Conservation (phyloP, 2,888 invertebrate genomes). For the Drosophila testacea region DNA sequence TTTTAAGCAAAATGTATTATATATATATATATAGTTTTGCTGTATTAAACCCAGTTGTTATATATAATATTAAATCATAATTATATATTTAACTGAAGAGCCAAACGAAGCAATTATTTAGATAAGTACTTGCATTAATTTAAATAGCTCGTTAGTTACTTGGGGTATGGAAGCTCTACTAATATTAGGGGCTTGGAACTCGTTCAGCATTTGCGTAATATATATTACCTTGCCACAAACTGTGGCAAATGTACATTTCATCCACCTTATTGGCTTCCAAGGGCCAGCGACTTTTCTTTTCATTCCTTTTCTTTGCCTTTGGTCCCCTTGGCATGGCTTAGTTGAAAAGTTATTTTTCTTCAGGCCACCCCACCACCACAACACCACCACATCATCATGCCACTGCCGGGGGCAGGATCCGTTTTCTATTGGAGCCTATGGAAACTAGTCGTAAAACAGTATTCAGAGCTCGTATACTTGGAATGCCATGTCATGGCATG, state of each 20-base stretch:
- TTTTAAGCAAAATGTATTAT: too few relatives aligned
- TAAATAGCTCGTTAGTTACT: conserved; percentile 5
- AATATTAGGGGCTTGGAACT: conserved; percentile 8
- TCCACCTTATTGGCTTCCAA: conserved; percentile 53
- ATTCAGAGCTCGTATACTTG: conserved; percentile 40
- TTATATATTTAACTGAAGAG: background rate
- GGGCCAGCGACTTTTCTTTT: conserved; percentile 2
- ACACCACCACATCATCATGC: background rate
- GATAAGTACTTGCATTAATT: conserved; percentile 13
- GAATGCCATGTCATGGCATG: conserved; percentile 38
- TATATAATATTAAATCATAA: too few relatives aligned
- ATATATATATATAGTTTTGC: too few relatives aligned
- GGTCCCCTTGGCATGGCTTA: conserved; percentile 19
- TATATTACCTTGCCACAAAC: conserved; percentile 32
- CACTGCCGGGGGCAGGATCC: background rate
- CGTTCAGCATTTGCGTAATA: conserved; percentile 32
- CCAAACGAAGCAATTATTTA: background rate
- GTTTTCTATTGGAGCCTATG: conserved; percentile 28
- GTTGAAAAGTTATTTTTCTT: conserved; percentile 37
- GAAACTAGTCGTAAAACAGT: conserved; percentile 40
- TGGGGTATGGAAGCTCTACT: background rate
- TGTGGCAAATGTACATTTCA: conserved; percentile 42
- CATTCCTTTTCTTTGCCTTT: background rate
- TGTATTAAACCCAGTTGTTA: too few relatives aligned
- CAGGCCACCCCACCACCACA: conserved; percentile 9